These are phyloP conservation scores for Erythrocercus mccallii DNA, from an alignment of 2,113 vertebrate genomes.

Conservation along the genomic window DNA sequence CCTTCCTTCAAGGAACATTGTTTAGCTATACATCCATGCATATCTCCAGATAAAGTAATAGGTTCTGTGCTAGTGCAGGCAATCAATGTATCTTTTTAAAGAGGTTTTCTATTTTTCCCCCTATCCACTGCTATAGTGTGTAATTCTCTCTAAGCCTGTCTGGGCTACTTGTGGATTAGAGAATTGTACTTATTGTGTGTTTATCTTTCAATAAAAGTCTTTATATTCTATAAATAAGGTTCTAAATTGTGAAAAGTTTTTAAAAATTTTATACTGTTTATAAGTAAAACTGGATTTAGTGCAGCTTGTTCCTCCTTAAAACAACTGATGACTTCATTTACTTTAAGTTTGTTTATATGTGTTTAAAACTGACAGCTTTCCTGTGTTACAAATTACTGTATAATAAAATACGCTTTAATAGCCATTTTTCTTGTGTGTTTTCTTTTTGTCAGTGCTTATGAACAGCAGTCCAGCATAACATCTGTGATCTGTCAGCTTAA, in stretches of 20 bases:
- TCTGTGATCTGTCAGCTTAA: neutral
- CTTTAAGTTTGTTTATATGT: slow-evolving; percentile 38
- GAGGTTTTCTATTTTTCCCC: neutral
- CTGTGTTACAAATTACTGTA: slow-evolving; percentile 17
- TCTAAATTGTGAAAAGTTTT: slow-evolving; percentile 34
- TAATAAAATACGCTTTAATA: slow-evolving; percentile 54
- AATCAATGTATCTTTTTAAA: neutral
- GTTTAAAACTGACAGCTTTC: slow-evolving; percentile 21
- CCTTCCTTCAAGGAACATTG: neutral
- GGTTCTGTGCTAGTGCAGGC: neutral
- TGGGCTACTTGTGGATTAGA: neutral
- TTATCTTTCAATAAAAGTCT: neutral
- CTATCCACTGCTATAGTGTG: rapidly evolving
- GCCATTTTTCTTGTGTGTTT: neutral
- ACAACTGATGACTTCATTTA: slow-evolving; percentile 22
- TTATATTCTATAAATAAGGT: slow-evolving; percentile 5
- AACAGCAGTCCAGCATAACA: neutral
- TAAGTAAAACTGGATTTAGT: neutral
- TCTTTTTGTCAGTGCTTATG: neutral
- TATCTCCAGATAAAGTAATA: neutral
- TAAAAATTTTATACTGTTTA: slow-evolving; percentile 40
- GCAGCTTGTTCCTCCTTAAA: slow-evolving; percentile 45
- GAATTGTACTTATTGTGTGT: neutral
- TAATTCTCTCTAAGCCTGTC: neutral
- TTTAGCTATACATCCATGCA: neutral